Evolutionary conservation across 2,888 invertebrate species (phyloP).

Genomic region (Emmelina monodactyla): DNA sequence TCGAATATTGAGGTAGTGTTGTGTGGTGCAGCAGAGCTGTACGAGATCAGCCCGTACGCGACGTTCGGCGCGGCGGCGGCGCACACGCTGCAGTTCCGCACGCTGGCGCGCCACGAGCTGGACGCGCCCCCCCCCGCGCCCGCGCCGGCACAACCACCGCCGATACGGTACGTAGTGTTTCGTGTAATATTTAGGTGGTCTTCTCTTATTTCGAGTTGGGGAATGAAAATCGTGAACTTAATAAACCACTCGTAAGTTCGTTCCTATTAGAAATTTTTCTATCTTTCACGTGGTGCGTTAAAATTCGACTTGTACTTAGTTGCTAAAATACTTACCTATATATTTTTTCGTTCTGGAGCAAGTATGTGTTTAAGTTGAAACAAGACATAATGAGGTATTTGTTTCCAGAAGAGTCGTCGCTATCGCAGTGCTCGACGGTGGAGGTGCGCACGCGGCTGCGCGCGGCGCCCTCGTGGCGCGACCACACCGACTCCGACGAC

Average conservation of each 20-base stretch:
- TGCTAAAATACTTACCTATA: too few species aligned
- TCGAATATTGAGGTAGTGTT: neutral
- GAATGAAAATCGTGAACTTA: too few species aligned
- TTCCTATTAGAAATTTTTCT: too few species aligned
- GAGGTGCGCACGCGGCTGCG: conserved; percentile 66
- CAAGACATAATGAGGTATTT: too few species aligned
- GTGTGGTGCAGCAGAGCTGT: conserved; percentile 68
- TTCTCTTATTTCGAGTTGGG: too few species aligned
- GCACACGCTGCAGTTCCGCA: conserved; percentile 81
- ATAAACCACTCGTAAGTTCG: too few species aligned
- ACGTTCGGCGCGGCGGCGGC: conserved; percentile 72
- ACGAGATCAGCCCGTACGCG: conserved; percentile 83
- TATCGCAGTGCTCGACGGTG: conserved; percentile 72
- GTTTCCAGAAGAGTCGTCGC: conserved; percentile 67
- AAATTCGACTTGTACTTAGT: too few species aligned
- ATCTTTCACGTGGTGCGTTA: too few species aligned
- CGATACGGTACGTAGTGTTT: conserved; percentile 40
- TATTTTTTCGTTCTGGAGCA: too few species aligned
- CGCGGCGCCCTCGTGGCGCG: conserved; percentile 35
- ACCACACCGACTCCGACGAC: conserved; percentile 57
- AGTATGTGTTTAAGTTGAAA: too few species aligned
- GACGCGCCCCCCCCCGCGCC: conserved; percentile 54
- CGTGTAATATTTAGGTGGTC: too few species aligned
- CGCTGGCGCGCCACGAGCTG: conserved; percentile 74
- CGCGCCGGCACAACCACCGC: conserved; percentile 56